Base-by-base conservation (phyloP, 2,888 invertebrate genomes). In the Andrena hattorfiana region DNA sequence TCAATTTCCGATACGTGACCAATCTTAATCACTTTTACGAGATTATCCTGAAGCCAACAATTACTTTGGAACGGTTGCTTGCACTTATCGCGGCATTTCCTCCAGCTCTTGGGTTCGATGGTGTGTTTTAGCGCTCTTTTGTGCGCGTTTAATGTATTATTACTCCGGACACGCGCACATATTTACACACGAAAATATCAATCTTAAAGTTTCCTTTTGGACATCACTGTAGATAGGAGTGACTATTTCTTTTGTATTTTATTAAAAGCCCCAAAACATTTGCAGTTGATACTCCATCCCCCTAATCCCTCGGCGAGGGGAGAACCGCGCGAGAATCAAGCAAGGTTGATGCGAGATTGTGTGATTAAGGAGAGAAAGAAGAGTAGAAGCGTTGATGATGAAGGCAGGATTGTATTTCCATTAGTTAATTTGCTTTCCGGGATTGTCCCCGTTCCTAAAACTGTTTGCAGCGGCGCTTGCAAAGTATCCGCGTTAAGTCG, bases 361-460 rank as follows among this genome's bases (percentile, higher is more conserved):
- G 77, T 60, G 70, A 67, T 64, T 56, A 69, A 54, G 51, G 74
- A 66, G 63, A 60, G 67, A 56, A 20, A 69, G 26, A 64, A 23
- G 1, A 56, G 56, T 56, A 26, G 51, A 28, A 68, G 23, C 28
- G 54, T 66, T 49, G 75, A 64, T 23, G 81, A 64, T 71, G 80
- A 70, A 54, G 75, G 64, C 63, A 51, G 81, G 85, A 89, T 87
- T 84, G 85, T 87, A 83, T 87, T 88, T 87, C 88, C 87, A 88
- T 88, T 88, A 88, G 87, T 87, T 87, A 87, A 87, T 87, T 87
- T 86, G 81, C 85, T 88, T 79, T 87, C 67, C 69, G 32, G 30
- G 62, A 76, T 56, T 30, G 63, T 32, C 56, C 49, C n/a, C 73
- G 60, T 63, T 74, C 56, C 72, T 78, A 78, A 87, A 88, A 88